Conservation (phyloP, 2,113 vertebrate genomes). For the Larimichthys crocea region DNA sequence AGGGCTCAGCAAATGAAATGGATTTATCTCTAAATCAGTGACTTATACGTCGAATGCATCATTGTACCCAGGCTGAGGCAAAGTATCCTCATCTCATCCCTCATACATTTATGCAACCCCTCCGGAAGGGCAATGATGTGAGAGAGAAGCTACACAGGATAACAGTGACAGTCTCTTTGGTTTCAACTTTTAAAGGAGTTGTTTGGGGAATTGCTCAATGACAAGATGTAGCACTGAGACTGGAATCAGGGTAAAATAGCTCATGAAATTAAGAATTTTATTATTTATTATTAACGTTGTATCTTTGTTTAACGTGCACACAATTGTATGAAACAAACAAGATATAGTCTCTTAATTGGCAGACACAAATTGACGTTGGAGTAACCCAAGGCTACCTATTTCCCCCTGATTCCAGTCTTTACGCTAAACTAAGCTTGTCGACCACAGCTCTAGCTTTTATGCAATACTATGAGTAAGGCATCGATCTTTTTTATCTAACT, state of each 20-base stretch:
- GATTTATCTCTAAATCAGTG: slow-evolving; percentile 69
- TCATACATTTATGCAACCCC: slow-evolving; percentile 42
- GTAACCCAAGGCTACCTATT: neutral
- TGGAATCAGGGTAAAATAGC: neutral
- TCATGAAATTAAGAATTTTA: too few species aligned
- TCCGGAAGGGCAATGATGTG: slow-evolving; percentile 6
- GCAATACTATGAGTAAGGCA: neutral
- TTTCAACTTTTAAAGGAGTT: slow-evolving; percentile 1
- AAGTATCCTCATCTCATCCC: slow-evolving; percentile 38
- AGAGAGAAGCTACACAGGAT: neutral
- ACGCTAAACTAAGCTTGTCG: neutral
- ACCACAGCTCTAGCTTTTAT: neutral
- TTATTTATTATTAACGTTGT: too few species aligned
- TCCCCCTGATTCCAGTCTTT: neutral
- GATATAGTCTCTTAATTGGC: neutral
- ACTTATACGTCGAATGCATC: slow-evolving; percentile 47
- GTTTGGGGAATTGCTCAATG: neutral
- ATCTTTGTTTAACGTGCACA: neutral
- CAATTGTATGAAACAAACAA: neutral
- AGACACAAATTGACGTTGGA: neutral
- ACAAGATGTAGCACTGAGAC: neutral
- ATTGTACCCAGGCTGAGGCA: slow-evolving; percentile 29
- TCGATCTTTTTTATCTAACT: neutral
- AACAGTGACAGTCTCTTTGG: neutral
- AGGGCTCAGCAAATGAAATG: slow-evolving; percentile 56